These are phyloP conservation scores for Lepus europaeus DNA, from an alignment of 2,113 vertebrate species.

Conservation along the genomic window DNA sequence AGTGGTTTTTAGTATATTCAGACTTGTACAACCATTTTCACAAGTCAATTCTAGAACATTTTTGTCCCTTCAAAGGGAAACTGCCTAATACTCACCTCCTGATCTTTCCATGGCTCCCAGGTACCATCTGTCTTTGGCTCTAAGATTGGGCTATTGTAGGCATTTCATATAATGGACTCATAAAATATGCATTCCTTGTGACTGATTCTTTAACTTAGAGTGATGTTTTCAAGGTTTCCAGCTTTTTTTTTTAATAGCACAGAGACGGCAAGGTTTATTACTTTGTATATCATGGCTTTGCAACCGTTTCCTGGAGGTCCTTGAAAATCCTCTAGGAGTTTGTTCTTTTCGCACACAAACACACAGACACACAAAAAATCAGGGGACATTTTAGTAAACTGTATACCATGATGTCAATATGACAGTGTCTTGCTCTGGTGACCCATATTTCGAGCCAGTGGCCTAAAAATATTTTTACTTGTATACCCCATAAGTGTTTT, in stretches of 20 bases:
- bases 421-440: background rate
- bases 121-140: background rate
- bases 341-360: background rate
- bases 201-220: background rate
- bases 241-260: background rate
- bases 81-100: background rate
- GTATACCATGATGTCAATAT: background rate
- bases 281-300: background rate
- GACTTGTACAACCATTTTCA: background rate
- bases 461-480: conserved; percentile 5
- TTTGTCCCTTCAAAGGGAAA: background rate
- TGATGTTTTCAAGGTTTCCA: background rate
- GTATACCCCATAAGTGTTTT: background rate
- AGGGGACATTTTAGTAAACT: background rate
- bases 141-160: background rate
- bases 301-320: background rate
- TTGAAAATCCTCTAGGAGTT: background rate
- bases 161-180: background rate
- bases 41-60: background rate
- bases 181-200: background rate
- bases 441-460: background rate
- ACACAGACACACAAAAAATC: too few relatives aligned
- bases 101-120: background rate
- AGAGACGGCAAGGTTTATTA: background rate
- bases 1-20: background rate